Conservation (phyloP, 35 echinoderm and acorn worm genomes). For the Heliocidaris erythrogramma region DNA sequence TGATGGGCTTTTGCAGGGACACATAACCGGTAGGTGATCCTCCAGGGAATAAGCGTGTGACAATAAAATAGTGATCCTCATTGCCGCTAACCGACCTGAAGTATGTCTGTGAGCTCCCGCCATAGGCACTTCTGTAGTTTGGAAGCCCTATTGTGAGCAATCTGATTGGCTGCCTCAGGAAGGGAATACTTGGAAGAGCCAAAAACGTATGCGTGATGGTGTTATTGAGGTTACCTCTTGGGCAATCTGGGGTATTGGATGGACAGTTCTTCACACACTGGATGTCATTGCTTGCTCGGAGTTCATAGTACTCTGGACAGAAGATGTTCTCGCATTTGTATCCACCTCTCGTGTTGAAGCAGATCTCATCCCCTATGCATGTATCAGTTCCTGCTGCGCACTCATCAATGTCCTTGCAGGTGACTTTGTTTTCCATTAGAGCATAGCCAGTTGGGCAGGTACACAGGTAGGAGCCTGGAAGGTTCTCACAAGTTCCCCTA, state of each 20-base stretch:
- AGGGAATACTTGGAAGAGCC: constrained; percentile 11
- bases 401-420: constrained; percentile 73
- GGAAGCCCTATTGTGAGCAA: constrained; percentile 40
- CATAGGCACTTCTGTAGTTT: constrained; percentile 15
- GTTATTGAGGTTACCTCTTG: background rate
- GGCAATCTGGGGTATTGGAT: background rate
- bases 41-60: constrained; percentile 16
- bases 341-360: constrained; percentile 79
- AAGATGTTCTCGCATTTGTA: constrained; percentile 67
- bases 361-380: constrained; percentile 40
- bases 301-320: constrained; percentile 69
- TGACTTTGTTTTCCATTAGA: constrained; percentile 38
- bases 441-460: constrained; percentile 54
- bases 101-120: constrained; percentile 7
- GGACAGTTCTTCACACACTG: constrained; percentile 17
- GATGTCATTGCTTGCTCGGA: constrained; percentile 25
- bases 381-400: constrained; percentile 49
- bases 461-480: constrained; percentile 54
- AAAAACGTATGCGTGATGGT: constrained; percentile 40
- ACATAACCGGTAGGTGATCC: constrained; percentile 29
- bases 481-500: constrained; percentile 51
- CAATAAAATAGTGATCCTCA: background rate
- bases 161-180: constrained; percentile 37
- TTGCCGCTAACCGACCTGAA: constrained; percentile 3
- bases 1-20: constrained; percentile 24